Evolutionary conservation across 30 jellyfish, hydroid and myxozoan genomes (phyloP).

Genomic region (Cassiopea andromeda): DNA sequence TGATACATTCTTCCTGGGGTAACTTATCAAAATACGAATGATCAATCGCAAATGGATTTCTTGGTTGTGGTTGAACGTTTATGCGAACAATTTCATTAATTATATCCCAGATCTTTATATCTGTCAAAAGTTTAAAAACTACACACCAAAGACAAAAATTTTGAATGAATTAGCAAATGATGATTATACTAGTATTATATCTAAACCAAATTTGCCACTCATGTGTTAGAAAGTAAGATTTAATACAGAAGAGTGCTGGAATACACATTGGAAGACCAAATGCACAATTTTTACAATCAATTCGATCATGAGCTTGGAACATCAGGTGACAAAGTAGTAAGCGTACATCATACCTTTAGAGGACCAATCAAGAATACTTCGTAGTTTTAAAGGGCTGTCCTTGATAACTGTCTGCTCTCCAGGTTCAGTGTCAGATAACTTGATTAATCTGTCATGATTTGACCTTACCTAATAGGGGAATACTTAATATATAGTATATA

Average conservation of each 20-base stretch:
- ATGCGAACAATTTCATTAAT: constrained; percentile 83
- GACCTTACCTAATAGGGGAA: constrained; percentile 78
- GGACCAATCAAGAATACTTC: constrained; percentile 81
- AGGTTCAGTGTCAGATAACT: constrained; percentile 58
- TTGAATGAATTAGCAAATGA: too few relatives aligned
- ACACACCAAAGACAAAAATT: too few relatives aligned
- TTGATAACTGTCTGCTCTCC: constrained; percentile 66
- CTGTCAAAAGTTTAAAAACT: constrained; percentile 15
- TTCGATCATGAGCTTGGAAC: too few relatives aligned
- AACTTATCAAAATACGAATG: constrained; percentile 80
- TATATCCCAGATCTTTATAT: constrained; percentile 87
- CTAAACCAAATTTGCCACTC: too few relatives aligned
- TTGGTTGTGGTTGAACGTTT: constrained; percentile 88
- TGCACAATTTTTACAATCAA: too few relatives aligned
- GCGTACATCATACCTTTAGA: constrained; percentile 51
- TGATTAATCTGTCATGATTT: constrained; percentile 80
- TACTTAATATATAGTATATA: background rate
- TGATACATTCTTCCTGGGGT: constrained; percentile 69
- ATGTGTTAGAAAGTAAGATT: too few relatives aligned
- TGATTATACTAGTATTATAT: too few relatives aligned
- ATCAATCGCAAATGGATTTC: constrained; percentile 94
- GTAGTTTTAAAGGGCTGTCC: constrained; percentile 92
- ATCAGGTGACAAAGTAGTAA: too few relatives aligned
- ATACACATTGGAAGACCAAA: too few relatives aligned
- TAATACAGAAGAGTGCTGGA: too few relatives aligned